Conservation (phyloP, 1,140 invertebrate species). For the Andrena cerasifolii region DNA sequence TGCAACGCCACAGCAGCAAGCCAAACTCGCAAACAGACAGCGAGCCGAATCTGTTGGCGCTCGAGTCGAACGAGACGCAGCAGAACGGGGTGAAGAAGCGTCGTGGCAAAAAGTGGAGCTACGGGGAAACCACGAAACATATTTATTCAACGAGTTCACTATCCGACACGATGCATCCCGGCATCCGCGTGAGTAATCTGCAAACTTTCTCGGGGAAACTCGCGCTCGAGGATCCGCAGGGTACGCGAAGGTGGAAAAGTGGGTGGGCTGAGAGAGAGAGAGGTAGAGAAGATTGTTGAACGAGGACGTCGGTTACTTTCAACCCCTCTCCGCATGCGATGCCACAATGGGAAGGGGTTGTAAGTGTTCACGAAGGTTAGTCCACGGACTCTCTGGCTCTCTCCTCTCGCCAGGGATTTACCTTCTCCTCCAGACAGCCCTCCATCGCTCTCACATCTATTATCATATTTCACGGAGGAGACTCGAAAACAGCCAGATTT, state of each 20-base stretch:
- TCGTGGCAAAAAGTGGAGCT: constrained; percentile 16
- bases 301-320: constrained; percentile 52
- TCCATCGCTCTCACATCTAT: constrained; percentile 73
- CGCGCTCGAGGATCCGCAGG: constrained; percentile 48
- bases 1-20: background rate
- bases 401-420: constrained; percentile 66
- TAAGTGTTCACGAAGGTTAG: constrained; percentile 45
- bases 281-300: constrained; percentile 3
- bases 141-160: constrained; percentile 72
- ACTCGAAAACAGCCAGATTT: constrained; percentile 77
- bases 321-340: constrained; percentile 16
- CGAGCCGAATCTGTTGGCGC: background rate
- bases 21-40: background rate
- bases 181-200: constrained; percentile 72
- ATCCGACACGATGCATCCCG: constrained; percentile 49
- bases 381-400: constrained; percentile 41
- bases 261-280: background rate
- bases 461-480: constrained; percentile 75
- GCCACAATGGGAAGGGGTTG: constrained; percentile 31
- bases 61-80: background rate
- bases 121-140: constrained; percentile 58
- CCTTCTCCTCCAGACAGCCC: constrained; percentile 52
- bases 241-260: background rate
- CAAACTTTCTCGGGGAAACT: constrained; percentile 68
- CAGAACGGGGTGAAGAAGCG: background rate